Percentiles rank a stretch among this genome's conserved stretches.
Evolutionary conservation across 2,888 invertebrate genomes (phyloP).

Genomic region (Anthrax anthrax): DNA sequence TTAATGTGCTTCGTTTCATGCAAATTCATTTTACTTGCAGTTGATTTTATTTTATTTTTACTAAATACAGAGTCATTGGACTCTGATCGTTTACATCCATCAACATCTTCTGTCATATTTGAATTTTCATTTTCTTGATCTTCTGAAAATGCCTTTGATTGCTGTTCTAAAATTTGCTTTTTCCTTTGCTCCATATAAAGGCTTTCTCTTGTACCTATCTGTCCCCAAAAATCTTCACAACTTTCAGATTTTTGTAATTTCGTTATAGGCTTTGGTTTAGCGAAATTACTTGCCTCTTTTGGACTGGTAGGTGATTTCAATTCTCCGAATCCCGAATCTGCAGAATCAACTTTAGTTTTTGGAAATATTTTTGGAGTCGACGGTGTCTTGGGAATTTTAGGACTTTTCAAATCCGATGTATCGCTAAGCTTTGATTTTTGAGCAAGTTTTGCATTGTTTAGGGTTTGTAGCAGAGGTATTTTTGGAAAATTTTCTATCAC

Average conservation of each 20-base stretch:
- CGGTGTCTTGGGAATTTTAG: neutral
- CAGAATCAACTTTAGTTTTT: neutral
- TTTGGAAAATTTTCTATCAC: neutral
- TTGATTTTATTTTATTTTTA: neutral
- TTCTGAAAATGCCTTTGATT: conserved; percentile 13
- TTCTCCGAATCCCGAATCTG: neutral
- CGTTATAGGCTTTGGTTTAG: conserved; percentile 7
- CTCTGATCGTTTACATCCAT: conserved; percentile 8
- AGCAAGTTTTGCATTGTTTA: neutral
- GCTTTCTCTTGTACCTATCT: conserved; percentile 50
- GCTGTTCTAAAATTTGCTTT: conserved; percentile 36
- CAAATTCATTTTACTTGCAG: neutral
- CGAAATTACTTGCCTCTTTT: neutral
- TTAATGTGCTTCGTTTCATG: no score
- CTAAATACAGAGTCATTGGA: conserved; percentile 14
- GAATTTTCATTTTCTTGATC: conserved; percentile 7
- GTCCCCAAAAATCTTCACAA: conserved; percentile 47
- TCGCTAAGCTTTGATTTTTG: neutral
- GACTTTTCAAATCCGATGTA: neutral
- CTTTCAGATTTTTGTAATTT: conserved; percentile 26
- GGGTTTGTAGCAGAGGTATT: no score
- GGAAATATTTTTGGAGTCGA: neutral
- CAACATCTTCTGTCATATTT: neutral
- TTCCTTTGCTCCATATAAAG: conserved; percentile 44
- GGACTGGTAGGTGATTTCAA: neutral